Percentiles rank a stretch among this genome's conserved stretches.
Evolutionary conservation across 2,797 vertebrate genomes (phyloP).

Genomic region (Hoplostethus atlanticus): DNA sequence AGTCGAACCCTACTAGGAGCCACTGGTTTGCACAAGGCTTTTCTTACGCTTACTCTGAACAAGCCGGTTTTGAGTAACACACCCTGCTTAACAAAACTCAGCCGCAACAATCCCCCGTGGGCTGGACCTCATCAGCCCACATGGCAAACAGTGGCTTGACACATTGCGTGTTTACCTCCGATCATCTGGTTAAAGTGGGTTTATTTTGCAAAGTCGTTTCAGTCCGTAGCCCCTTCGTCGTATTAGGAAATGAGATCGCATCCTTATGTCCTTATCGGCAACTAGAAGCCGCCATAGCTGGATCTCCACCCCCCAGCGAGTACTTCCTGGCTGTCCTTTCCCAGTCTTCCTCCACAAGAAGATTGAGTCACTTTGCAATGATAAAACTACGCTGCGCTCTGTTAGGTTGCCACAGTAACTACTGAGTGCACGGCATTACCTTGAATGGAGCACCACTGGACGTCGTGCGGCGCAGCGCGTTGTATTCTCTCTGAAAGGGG

Average conservation of each 20-base stretch:
- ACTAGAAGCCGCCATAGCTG: not conserved
- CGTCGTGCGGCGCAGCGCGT: constrained; percentile 42
- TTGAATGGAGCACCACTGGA: constrained; percentile 44
- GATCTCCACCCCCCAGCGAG: not conserved
- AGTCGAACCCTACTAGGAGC: not conserved
- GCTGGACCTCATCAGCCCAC: constrained; percentile 9
- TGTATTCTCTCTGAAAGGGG: constrained; percentile 55
- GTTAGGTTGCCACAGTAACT: constrained; percentile 69
- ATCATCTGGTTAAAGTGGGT: constrained; percentile 7
- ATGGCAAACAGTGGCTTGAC: constrained; percentile 18
- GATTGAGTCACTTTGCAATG: constrained; percentile 34
- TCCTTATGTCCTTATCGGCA: not conserved
- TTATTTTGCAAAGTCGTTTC: not conserved
- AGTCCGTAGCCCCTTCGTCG: not conserved
- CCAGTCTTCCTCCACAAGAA: not conserved
- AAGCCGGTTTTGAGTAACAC: constrained; percentile 10
- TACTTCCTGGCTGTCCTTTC: constrained; percentile 6
- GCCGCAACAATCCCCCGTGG: not conserved
- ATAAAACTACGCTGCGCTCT: constrained; percentile 27
- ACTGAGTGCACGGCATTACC: constrained; percentile 16
- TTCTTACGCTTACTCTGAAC: not conserved
- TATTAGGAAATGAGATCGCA: constrained; percentile 8
- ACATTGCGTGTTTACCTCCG: not conserved
- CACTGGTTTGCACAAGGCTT: constrained; percentile 21
- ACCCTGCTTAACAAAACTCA: constrained; percentile 20